A percentile compares a stretch with the other conserved stretches of the same genome.
phyloP scores from a whole-genome alignment of 2,888 invertebrate genomes.

The Platypus cylindrus region DNA sequence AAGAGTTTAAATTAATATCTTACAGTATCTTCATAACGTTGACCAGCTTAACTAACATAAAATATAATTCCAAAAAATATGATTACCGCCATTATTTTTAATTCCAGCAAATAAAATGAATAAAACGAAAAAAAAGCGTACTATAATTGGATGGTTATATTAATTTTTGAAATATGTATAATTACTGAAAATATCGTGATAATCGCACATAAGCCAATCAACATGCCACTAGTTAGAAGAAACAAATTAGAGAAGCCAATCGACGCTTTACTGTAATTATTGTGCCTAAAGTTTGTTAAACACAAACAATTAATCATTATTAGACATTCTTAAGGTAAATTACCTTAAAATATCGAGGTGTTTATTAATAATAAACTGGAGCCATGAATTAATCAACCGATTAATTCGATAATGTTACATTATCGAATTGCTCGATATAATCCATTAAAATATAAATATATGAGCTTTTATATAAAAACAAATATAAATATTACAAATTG shows the following conservation, averaged over 20 bases:
- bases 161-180: no score
- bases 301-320: no score
- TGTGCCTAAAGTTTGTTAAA: neutral
- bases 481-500: neutral
- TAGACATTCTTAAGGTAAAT: no score
- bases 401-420: no score
- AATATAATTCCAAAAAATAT: constrained; percentile 1
- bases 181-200: constrained; percentile 1
- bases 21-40: neutral
- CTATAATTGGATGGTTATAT: no score
- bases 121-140: constrained; percentile 1
- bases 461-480: neutral
- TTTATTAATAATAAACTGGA: neutral
- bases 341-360: constrained; percentile 2
- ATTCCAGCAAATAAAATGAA: neutral
- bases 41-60: neutral
- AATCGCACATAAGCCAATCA: neutral
- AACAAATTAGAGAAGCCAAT: neutral
- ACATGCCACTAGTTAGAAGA: neutral
- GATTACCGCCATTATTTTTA: neutral
- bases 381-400: no score
- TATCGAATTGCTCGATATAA: neutral
- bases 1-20: no score
- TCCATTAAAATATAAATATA: neutral
- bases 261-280: neutral